phyloP scores from a whole-genome alignment of 2,888 invertebrate genomes.

The Branchipolynoe longqiensis region DNA sequence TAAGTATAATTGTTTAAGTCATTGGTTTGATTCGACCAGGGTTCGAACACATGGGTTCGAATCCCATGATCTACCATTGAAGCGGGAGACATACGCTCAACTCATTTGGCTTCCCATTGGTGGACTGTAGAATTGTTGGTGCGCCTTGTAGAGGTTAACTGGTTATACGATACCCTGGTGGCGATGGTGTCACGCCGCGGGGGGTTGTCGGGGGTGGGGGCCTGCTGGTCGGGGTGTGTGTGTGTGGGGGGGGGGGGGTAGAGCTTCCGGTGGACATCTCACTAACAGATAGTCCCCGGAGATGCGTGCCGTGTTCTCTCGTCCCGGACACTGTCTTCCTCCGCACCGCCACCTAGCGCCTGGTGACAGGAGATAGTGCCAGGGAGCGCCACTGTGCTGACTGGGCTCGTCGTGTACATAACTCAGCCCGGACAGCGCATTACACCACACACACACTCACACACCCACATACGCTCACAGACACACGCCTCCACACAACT shows the following conservation, averaged over 20 bases:
- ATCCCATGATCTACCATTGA: too few species aligned
- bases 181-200: not conserved
- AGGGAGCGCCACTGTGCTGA: conserved; percentile 16
- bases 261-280: not conserved
- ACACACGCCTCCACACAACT: too few species aligned
- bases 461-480: too few species aligned
- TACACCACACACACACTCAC: too few species aligned
- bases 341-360: conserved; percentile 2
- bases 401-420: too few species aligned
- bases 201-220: not conserved
- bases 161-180: too few species aligned
- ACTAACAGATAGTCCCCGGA: conserved; percentile 34
- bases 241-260: not conserved
- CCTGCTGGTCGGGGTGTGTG: not conserved
- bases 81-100: not conserved
- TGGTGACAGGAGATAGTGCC: conserved; percentile 26
- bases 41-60: too few species aligned
- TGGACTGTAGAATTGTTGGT: not conserved
- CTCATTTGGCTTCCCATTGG: not conserved
- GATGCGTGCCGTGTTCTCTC: too few species aligned
- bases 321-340: not conserved
- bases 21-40: too few species aligned
- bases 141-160: too few species aligned
- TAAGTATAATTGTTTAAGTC: too few species aligned
- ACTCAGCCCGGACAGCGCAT: too few species aligned